A percentile compares a stretch with the other conserved stretches of the same genome.
These are phyloP conservation scores for Nomada hirtipes DNA, from an alignment of 2,888 invertebrate species.

Conservation along the genomic window DNA sequence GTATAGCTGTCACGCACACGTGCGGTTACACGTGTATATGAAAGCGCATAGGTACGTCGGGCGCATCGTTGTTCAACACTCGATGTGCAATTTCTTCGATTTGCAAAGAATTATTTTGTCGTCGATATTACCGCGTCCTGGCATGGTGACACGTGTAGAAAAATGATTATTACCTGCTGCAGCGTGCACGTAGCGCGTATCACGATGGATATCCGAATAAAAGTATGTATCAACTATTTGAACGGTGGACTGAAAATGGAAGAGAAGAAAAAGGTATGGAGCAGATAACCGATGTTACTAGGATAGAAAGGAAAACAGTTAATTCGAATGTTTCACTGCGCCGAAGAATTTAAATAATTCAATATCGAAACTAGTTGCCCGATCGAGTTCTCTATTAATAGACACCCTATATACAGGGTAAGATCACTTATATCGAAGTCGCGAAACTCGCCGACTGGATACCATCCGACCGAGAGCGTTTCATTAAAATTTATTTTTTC, in stretches of 20 bases:
- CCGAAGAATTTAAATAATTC: no score
- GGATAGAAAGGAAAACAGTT: no score
- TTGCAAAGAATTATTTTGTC: not conserved
- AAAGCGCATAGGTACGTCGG: constrained; percentile 26
- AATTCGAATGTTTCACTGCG: no score
- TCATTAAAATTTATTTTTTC: constrained; percentile 8
- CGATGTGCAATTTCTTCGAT: constrained; percentile 22
- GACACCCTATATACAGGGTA: constrained; percentile 19
- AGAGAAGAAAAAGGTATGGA: no score
- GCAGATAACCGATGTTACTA: no score
- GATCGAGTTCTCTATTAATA: not conserved
- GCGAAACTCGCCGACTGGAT: not conserved
- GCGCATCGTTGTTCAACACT: constrained; percentile 9
- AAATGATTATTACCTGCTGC: not conserved
- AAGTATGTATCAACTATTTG: no score
- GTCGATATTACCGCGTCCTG: not conserved
- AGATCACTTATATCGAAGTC: constrained; percentile 9
- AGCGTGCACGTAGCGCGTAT: no score
- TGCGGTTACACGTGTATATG: not conserved
- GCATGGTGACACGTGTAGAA: not conserved
- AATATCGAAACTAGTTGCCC: no score
- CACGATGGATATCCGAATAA: no score
- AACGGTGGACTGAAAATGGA: no score
- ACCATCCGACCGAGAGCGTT: constrained; percentile 1
- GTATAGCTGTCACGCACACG: constrained; percentile 3